Evolutionary conservation across 2,888 invertebrate species (phyloP), one percentile per base, ranked within the genome.

Genomic region (Kryphioiulus occultus): DNA sequence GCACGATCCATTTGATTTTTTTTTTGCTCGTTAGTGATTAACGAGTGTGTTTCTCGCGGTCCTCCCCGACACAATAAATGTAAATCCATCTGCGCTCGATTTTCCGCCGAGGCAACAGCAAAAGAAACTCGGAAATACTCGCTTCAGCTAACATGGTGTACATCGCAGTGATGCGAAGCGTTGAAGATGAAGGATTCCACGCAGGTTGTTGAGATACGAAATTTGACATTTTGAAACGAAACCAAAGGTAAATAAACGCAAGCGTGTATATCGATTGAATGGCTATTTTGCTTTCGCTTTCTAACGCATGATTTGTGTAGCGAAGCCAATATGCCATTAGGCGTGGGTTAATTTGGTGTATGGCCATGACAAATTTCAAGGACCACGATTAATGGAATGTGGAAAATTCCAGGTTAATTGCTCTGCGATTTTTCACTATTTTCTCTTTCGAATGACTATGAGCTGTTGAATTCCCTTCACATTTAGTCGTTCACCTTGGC

Each of bases 111-210:
- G 68, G 10, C 22, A 26, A 26, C 68, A 26, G 0, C 10, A 26
- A 4, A 7, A 68, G 26, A 68, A 22, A 22, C 10, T 26, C 59
- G n/a, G 68, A 68, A 68, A 68, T 68, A 68, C 68, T 68, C 68
- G 68, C 68, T 26, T 26, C 9, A 12, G 19, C 7, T 22, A 68
- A 68, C 22, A 68, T 68, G 68, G 9, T 3, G 68, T 22, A 9
- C 26, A 1, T 5, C 26, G 26, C 68, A 4, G 10, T 12, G 26
- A 68, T 68, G 26, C 22, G 26, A 26, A 68, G 26, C 68, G 22
- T 26, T 68, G 68, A 68, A 68, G 68, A 59, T n/a, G 17, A 59
- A 59, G 59, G 59, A 59, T 59, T 59, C n/a, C 59, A 68, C 68
- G 22, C n/a, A 68, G 68, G 68, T 26, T 68, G 68, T 68, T 68